Base-by-base conservation (phyloP, 2,113 vertebrate species). In the Melanocharis versteri region DNA sequence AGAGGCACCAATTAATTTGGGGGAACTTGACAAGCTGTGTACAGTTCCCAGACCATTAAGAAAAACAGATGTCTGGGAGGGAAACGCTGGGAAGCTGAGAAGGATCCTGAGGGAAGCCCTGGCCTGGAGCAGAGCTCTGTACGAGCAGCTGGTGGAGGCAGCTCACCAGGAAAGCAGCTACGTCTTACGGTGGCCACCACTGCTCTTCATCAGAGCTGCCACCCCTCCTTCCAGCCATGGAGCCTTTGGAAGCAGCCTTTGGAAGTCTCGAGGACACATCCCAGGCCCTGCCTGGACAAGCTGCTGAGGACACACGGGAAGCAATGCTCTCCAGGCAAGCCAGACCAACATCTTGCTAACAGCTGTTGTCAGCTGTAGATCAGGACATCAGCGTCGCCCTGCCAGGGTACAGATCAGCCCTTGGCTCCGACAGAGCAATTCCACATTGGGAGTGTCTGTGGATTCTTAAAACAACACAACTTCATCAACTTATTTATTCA, bases 331-430 rank as follows among this genome's bases (percentile, higher is more conserved):
- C 51, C 72, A 65, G 89, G 50, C 47, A 61, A 83, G 79, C 27
- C 83, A 83, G 78, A 62, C 33, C 4, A 9, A 19, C 4, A 5
- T 85, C 73, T 53, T 85, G 51, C 47, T 87, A 89, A 71, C 92
- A 97, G 95, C 94, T 96, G 87, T 68, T 93, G 89, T 88, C 95
- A 96, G 87, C 94, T 96, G 95, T 68, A 56, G 88, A 81, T 89
- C 77, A 83, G 61, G 64, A 91, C 68, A 79, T 83, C 62, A 95
- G 54, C 66, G 44, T 87, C 89, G 57, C 60, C 72, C 44, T 60
- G 68, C 39, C 42, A 48, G 47, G 42, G 33, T 24, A 44, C 30
- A 87, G 33, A 94, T 65, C 70, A 80, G 45, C 40, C 42, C 77
- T 95, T 94, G 90, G 58, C 77, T 95, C 57, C 0, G 0, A 13